These are phyloP conservation scores for Grapholita molesta DNA, from an alignment of 1,140 invertebrate species.

Conservation along the genomic window DNA sequence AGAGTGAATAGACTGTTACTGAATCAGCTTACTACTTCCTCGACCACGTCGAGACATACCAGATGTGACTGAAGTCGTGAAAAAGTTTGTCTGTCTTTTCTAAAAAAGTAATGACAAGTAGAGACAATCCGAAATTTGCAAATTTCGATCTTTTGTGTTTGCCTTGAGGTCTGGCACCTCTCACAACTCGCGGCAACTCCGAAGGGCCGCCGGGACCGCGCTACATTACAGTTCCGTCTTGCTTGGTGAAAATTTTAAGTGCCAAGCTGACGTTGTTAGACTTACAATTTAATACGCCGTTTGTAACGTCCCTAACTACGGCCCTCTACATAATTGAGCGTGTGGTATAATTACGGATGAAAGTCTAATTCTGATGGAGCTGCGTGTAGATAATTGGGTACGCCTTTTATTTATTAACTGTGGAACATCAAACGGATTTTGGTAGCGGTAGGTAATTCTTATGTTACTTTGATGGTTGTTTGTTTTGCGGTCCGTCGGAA, in stretches of 20 bases:
- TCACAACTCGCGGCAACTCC: background rate
- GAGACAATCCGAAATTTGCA: too few species aligned
- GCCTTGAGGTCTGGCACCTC: background rate
- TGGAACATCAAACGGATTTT: background rate
- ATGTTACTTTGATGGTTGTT: background rate
- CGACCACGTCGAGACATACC: too few species aligned
- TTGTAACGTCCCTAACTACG: conserved; percentile 19
- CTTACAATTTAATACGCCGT: conserved; percentile 41
- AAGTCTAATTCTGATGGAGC: conserved; percentile 9
- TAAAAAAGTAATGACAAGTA: too few species aligned
- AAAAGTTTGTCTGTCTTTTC: too few species aligned
- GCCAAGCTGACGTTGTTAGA: conserved; percentile 29
- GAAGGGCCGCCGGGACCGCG: conserved; percentile 34
- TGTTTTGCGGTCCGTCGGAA: background rate
- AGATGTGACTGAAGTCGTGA: too few species aligned
- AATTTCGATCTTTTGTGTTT: too few species aligned
- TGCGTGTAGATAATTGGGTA: background rate
- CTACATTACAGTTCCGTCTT: conserved; percentile 46
- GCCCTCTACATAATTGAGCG: conserved; percentile 14
- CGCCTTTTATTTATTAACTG: background rate
- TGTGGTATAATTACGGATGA: conserved; percentile 6
- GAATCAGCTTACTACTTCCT: too few species aligned
- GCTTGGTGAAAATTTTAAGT: conserved; percentile 43
- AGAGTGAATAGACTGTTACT: too few species aligned
- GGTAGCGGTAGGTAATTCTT: background rate